Evolutionary conservation across 2,113 vertebrate species (phyloP).

Genomic region (Ictidomys tridecemlineatus): DNA sequence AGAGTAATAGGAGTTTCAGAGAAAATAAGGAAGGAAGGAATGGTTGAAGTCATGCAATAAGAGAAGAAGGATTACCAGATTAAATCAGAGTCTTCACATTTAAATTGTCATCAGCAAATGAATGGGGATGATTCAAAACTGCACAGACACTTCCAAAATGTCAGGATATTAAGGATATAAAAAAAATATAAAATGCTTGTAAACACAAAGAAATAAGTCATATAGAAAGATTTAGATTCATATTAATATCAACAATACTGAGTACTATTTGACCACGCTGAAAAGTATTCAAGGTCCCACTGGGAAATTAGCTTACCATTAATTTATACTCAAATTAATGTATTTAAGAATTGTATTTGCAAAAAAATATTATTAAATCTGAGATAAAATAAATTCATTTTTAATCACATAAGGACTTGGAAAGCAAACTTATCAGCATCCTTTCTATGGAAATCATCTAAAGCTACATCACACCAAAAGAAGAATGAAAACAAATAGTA

Average conservation of each 20-base stretch:
- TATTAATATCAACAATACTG: neutral
- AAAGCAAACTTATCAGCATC: neutral
- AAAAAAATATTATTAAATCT: neutral
- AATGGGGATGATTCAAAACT: conserved; percentile 37
- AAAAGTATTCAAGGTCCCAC: neutral
- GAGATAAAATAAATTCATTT: conserved; percentile 21
- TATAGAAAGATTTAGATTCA: neutral
- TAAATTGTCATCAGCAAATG: neutral
- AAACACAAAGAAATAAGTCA: neutral
- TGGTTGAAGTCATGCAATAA: neutral
- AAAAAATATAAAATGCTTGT: neutral
- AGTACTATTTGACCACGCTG: neutral
- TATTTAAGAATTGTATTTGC: neutral
- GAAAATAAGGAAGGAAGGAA: neutral
- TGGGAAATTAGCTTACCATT: conserved; percentile 1
- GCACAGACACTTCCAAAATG: neutral
- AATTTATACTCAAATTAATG: neutral
- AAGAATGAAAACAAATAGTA: neutral
- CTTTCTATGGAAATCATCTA: conserved; percentile 34
- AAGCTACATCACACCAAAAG: neutral
- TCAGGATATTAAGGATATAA: conserved; percentile 22
- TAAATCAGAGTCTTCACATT: neutral
- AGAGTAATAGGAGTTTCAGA: neutral
- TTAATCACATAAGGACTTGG: neutral
- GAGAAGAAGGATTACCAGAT: neutral